Evolutionary conservation across 2,888 invertebrate species (phyloP), one percentile per base, ranked within the genome.

Genomic region (Euzophera pinguis): DNA sequence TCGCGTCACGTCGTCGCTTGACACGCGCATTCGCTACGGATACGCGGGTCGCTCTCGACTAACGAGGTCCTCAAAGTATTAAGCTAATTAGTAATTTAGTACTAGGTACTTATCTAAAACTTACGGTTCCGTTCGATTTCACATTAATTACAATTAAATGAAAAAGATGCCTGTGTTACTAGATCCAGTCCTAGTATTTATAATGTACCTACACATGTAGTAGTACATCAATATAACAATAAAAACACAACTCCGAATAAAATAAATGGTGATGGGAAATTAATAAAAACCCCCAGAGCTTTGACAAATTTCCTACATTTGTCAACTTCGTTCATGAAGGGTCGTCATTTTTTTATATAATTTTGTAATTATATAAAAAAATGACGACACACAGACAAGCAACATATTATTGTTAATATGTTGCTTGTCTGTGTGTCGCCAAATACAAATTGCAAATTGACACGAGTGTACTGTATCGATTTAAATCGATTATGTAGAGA

Each of bases 371-470:
- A n/a, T n/a, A n/a, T n/a, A n/a, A n/a, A n/a, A n/a, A n/a, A n/a
- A n/a, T 8, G 12, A 29, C 43, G 43, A 27, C 27, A 29, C 22
- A 43, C 43, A 13, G 43, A 43, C 43, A 43, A 17, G 43, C 43
- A 27, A 43, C 27, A 43, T 43, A 43, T 43, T 43, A n/a, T n/a
- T n/a, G n/a, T n/a, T n/a, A 43, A 43, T 43, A 43, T 43, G 27
- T 43, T 27, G 43, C 43, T 17, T 43, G 43, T 43, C 43, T 13
- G 43, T 43, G 22, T 29, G 27, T 27, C 43, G 43, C 43, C 12
- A 8, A 43, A 29, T 29, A 43, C 43, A 43, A 43, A 43, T 43
- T 43, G 43, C 27, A 7, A 27, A 6, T 43, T 43, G 43, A 29
- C 43, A 43, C 43, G 43, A 29, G 13, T 12, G 29, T 43, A 9